Percentiles rank a stretch among this genome's conserved stretches.
phyloP scores from a whole-genome alignment of 2,888 invertebrate genomes.

The Ophraella communa region DNA sequence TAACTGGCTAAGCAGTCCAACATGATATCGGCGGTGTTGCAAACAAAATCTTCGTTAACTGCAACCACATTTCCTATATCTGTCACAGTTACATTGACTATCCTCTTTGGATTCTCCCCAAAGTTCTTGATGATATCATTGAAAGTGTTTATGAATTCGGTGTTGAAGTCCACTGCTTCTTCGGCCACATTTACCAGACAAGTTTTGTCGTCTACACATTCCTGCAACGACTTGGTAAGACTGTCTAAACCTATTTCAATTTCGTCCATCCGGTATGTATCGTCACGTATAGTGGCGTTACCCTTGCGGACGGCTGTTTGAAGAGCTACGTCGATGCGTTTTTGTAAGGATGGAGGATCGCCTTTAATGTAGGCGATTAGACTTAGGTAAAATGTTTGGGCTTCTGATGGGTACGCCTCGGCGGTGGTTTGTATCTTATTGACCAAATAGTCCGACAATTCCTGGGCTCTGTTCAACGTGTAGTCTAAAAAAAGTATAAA shows the following conservation, averaged over 20 bases:
- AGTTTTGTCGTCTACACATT: neutral
- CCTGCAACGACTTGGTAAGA: neutral
- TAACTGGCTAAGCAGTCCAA: neutral
- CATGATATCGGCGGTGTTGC: conserved; percentile 5
- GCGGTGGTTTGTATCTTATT: neutral
- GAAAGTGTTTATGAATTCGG: neutral
- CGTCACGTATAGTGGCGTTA: neutral
- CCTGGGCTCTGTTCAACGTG: neutral
- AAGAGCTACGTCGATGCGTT: neutral
- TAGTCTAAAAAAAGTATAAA: neutral
- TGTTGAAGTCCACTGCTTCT: neutral
- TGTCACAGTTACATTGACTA: neutral
- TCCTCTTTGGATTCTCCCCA: neutral
- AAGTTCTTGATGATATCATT: neutral
- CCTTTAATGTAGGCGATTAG: neutral
- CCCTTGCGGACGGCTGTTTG: neutral
- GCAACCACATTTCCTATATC: neutral
- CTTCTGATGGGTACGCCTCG: neutral
- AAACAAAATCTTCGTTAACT: conserved; percentile 9
- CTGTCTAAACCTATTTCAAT: neutral
- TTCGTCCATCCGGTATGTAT: neutral
- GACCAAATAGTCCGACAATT: neutral
- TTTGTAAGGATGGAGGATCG: neutral
- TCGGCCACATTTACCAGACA: conserved; percentile 4
- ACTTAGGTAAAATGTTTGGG: neutral